Conservation (phyloP, 2,797 vertebrate genomes). For the Enteromius thamalakanensis region DNA sequence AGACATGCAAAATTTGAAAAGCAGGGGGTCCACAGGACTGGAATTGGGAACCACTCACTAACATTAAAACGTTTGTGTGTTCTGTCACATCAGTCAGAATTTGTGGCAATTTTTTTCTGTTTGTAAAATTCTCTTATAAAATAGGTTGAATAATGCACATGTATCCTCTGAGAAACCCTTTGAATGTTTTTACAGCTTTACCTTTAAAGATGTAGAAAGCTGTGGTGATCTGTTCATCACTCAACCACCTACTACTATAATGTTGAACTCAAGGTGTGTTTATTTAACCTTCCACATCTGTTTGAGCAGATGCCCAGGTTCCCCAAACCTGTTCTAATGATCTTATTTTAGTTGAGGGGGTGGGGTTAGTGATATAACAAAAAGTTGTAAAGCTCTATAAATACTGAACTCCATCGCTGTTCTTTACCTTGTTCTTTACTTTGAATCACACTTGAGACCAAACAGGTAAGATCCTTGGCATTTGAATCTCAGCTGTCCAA, state of each 20-base stretch:
- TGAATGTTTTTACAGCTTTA: not conserved
- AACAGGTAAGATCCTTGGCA: constrained; percentile 10
- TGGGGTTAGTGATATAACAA: constrained; percentile 38
- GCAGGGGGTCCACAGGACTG: no score
- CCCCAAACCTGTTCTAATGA: constrained; percentile 31
- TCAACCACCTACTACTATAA: not conserved
- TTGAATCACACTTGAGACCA: not conserved
- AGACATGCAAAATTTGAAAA: no score
- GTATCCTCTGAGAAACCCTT: not conserved
- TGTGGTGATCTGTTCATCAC: not conserved
- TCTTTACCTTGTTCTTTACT: not conserved
- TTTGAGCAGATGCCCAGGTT: constrained; percentile 38
- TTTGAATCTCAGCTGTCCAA: not conserved
- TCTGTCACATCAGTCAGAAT: not conserved
- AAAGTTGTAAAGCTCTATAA: not conserved
- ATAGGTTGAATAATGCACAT: not conserved
- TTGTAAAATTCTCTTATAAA: not conserved
- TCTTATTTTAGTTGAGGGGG: constrained; percentile 1
- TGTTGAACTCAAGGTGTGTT: constrained; percentile 15
- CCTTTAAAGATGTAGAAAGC: constrained; percentile 6
- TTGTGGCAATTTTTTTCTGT: not conserved
- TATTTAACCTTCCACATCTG: constrained; percentile 31
- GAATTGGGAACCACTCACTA: not conserved
- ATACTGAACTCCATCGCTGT: not conserved
- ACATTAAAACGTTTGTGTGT: not conserved